Evolutionary conservation across 1,140 invertebrate genomes (phyloP), one percentile per base, ranked within the genome.

Genomic region (Drosophila parabipectinata): DNA sequence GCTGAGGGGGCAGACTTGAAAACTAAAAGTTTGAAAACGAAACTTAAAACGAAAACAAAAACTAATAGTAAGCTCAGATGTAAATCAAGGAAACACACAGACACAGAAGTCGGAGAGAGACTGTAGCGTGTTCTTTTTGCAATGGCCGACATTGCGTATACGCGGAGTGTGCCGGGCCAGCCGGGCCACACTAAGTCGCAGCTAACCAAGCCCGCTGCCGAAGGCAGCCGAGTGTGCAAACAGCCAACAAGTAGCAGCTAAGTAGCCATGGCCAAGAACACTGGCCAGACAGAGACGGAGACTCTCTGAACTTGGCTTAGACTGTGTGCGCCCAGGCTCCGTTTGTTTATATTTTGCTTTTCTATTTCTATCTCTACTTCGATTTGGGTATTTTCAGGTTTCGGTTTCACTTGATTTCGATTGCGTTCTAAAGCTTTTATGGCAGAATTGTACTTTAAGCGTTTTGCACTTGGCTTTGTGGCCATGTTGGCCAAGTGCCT

Each of bases 141-240:
- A 75, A 73, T 85, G 60, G 75, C 60, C 79, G 72, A 88, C 79
- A 89, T 83, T 88, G 84, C 83, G 83, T 79, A 88, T 89, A 88
- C 83, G 84, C 72, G 72, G 56, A 63, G 71, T 67, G 60, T 67
- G 72, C 71, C 53, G 15, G 50, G 50, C 60, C 30, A 62, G 14
- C 37, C 37, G 39, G 18, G 50, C 50, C 30, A 10, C 8, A 28
- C 51, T 18, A 12, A 72, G 51, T 47, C 21, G 57, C 48, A 53
- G 56, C 34, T 37, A 37, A 12, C 34, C n/a, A 12, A 12, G 34
- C 34, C 10, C 10, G 10, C 34, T 37, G 41, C 58, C 61, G 63
- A 64, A 81, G 64, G 64, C 83, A 87, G 72, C 83, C 83, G 72
- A 84, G 66, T 84, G 80, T 74, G 83, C 79, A 88, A 87, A 72